A percentile compares a stretch with the other conserved stretches of the same genome.
phyloP scores from a whole-genome alignment of 1,140 invertebrate genomes.

The Penaeus chinensis region DNA sequence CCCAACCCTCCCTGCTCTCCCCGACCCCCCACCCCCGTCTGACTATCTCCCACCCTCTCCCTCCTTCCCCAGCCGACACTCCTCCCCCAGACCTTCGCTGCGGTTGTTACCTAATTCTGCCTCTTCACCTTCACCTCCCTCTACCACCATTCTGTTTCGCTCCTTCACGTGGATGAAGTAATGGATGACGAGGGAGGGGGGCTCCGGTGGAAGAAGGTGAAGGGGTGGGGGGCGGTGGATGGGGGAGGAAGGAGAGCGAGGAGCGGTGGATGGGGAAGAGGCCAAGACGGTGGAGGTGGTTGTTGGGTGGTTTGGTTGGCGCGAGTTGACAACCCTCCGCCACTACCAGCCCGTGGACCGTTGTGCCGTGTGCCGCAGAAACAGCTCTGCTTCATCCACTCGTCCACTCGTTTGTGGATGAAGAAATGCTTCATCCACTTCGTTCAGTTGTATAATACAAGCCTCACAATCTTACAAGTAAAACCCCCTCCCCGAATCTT shows the following conservation, averaged over 20 bases:
- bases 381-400: conserved; percentile 25
- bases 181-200: too few species aligned
- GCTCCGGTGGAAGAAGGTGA: too few species aligned
- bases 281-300: not conserved
- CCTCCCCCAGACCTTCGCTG: conserved; percentile 16
- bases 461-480: too few species aligned
- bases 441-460: too few species aligned
- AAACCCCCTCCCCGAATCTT: too few species aligned
- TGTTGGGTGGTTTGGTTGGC: conserved; percentile 19
- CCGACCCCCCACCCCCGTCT: conserved; percentile 28
- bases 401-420: not conserved
- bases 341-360: conserved; percentile 29
- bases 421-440: too few species aligned
- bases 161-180: too few species aligned
- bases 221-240: too few species aligned
- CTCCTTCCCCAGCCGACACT: conserved; percentile 33
- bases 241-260: too few species aligned
- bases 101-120: conserved; percentile 19
- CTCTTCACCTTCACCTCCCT: not conserved
- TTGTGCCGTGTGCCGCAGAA: conserved; percentile 41
- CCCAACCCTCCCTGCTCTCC: conserved; percentile 22
- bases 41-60: conserved; percentile 30
- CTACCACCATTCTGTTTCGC: too few species aligned
- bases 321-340: conserved; percentile 36
- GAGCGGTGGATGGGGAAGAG: too few species aligned